Evolutionary conservation across 2,888 invertebrate genomes (phyloP), one percentile per base, ranked within the genome.

Genomic region (Ophonus ardosiacus): DNA sequence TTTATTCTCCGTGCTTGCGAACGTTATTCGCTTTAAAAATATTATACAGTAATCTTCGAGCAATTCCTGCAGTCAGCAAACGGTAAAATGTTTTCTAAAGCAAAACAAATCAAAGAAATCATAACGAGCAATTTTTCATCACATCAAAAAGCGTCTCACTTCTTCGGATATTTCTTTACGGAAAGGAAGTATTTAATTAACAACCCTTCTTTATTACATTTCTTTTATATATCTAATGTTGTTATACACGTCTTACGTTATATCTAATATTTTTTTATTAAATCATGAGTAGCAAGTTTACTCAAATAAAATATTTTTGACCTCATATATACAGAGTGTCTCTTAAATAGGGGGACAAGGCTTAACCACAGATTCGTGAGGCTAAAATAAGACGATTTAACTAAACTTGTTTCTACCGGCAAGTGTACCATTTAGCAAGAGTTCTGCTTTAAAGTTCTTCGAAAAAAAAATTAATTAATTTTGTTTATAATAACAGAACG

Each of bases 121-220:
- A 63, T 63, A 63, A 63, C 63, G 21, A 63, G 63, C 63, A 63
- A 63, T 24, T 63, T 63, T 63, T 24, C 24, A 63, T 21, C 63
- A 63, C 24, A 24, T 63, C 63, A 63, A 24, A 63, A 63, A 24
- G 63, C 21, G 24, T 10, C 21, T 17, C 5, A 24, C 21, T 24
- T 63, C 63, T 21, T 63, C 24, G 24, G 63, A 24, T 21, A 63
- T 21, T 63, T 18, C 63, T 63, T 18, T 63, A 63, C 21, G 10
- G 10, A 1, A 18, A 8, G 21, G 21, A 21, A 63, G 63, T 21
- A 7, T 63, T 63, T 63, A 63, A 63, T 63, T 63, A 63, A 63
- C 63, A 63, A 24, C 17, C 63, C 21, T 63, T 63, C 21, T 13
- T 63, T 63, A 63, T n/a, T n/a, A n/a, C n/a, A 24, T 63, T 63